Evolutionary conservation across 2,113 vertebrate genomes (phyloP), one percentile per base, ranked within the genome.

Genomic region (Pelmatolapia mariae): DNA sequence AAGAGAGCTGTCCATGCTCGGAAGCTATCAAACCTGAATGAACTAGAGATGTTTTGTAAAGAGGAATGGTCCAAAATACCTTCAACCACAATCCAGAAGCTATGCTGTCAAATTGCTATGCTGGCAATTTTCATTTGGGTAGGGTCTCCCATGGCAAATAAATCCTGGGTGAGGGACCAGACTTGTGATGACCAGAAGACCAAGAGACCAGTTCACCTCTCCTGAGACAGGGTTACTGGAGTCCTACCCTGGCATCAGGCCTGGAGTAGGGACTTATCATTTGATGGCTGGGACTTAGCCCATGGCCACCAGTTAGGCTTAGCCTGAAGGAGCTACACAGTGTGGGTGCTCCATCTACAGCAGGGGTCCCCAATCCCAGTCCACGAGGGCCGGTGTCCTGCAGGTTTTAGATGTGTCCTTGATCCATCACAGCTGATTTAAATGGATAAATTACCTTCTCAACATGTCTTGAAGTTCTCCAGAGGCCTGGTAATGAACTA

Each of bases 281-380:
- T 61, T 61, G 57, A 61, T 61, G 0, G 1, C 57, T 13, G 57
- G 57, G 57, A 19, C 29, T 33, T 12, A 36, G 31, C 31, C 61
- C 31, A 36, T 36, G 31, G 31, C 18, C 31, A 10, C 31, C 31
- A 36, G 61, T 31, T 11, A 36, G 31, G 61, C 18, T 66, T 66
- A 66, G 0, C 61, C 0, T 0, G 61, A 36, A 66, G 61, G 31
- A 66, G 31, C 1, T n/a, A 66, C 10, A 7, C 18, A 36, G 31
- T 36, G 31, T 66, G 6, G 16, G 10, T 36, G 8, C 31, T 66
- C 59, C 18, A n/a, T n/a, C n/a, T n/a, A n/a, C n/a, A n/a, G n/a
- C 24, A 24, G 24, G 24, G 24, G 24, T 24, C 24, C 24, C 24
- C 24, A 24, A 24, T 24, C 24, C 24, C 2, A 24, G 24, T 24